Conservation (phyloP, 2,888 invertebrate species). For the Neoitamus cyanurus region DNA sequence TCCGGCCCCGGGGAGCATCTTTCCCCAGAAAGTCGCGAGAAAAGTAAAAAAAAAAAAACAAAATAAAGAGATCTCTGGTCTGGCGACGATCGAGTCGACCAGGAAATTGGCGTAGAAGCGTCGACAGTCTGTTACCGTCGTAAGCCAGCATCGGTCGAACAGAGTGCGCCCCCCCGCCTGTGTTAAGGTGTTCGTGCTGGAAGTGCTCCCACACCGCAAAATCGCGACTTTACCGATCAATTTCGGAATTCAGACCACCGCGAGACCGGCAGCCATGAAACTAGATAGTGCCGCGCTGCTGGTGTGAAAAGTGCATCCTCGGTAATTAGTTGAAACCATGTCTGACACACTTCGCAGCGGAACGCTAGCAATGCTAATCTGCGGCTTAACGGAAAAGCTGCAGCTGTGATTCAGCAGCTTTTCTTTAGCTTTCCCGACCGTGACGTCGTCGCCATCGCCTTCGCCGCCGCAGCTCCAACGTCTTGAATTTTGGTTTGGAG, state of each 20-base stretch:
- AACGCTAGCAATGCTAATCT: neutral
- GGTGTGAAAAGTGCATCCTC: neutral
- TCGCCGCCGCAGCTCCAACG: neutral
- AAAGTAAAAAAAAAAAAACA: neutral
- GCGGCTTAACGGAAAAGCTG: neutral
- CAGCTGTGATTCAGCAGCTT: neutral
- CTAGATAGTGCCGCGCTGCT: neutral
- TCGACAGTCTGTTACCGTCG: neutral
- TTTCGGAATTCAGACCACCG: neutral
- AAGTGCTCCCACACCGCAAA: neutral
- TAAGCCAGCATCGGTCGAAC: neutral
- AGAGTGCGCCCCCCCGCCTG: neutral
- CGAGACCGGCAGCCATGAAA: neutral
- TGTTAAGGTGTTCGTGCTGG: neutral
- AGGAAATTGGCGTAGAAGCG: neutral
- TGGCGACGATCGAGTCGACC: neutral
- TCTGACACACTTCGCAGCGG: neutral
- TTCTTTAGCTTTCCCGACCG: neutral
- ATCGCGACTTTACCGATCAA: neutral
- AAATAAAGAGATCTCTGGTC: neutral
- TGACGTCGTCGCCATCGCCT: neutral
- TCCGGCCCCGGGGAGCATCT: neutral
- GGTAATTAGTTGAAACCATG: neutral
- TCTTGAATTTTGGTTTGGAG: neutral
- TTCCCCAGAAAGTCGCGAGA: neutral